phyloP scores from a whole-genome alignment of 2,888 invertebrate species.

The Tiliacea aurago region DNA sequence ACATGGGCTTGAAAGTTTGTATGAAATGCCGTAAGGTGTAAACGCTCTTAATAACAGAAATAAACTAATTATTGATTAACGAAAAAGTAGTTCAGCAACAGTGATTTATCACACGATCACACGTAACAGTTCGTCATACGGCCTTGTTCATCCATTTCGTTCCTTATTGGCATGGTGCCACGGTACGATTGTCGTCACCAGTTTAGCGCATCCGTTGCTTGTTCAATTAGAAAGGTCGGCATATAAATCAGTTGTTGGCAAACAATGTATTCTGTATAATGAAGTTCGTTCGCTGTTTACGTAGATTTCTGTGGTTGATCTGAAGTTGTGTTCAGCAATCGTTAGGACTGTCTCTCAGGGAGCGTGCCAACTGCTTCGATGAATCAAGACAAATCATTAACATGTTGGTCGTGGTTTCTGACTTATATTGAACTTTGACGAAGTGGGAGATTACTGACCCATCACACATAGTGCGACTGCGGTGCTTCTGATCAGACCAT shows the following conservation, averaged over 20 bases:
- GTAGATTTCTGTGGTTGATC: slow-evolving; percentile 64
- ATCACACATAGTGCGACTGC: too few relatives aligned
- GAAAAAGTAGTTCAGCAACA: slow-evolving; percentile 28
- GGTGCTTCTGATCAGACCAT: too few relatives aligned
- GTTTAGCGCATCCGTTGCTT: slow-evolving; percentile 51
- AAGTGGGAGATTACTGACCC: too few relatives aligned
- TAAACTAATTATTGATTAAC: slow-evolving; percentile 2
- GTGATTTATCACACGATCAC: slow-evolving; percentile 11
- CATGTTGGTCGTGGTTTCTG: too few relatives aligned
- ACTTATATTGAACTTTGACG: too few relatives aligned
- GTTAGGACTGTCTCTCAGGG: slow-evolving; percentile 58
- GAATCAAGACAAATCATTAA: too few relatives aligned
- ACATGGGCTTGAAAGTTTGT: too few relatives aligned
- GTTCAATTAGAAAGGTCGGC: background rate
- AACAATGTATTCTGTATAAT: slow-evolving; percentile 27
- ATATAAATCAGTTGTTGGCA: slow-evolving; percentile 1
- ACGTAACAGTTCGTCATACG: slow-evolving; percentile 57
- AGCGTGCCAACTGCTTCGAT: slow-evolving; percentile 12
- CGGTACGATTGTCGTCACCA: slow-evolving; percentile 37
- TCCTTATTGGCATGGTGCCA: slow-evolving; percentile 84
- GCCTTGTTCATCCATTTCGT: slow-evolving; percentile 75
- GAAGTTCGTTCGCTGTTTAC: slow-evolving; percentile 57
- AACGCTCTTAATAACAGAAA: too few relatives aligned
- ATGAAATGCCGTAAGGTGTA: too few relatives aligned
- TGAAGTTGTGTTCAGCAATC: slow-evolving; percentile 66